A percentile compares a stretch with the other conserved stretches of the same genome.
Conservation (phyloP, 2,113 vertebrate genomes). For the Antechinus stuartii region DNA sequence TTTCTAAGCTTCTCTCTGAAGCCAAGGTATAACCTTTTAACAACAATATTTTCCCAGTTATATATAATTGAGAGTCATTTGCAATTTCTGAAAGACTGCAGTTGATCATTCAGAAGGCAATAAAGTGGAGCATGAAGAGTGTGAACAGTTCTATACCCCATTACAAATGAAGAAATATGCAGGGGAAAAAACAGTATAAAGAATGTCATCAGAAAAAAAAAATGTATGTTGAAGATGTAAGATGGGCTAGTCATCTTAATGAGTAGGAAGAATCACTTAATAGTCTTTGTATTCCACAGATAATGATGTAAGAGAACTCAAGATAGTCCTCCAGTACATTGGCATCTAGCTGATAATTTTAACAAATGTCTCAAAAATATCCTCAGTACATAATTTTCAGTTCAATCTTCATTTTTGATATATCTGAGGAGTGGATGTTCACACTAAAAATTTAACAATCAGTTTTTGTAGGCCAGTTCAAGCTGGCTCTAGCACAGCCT, state of each 20-base stretch:
- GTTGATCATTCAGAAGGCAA: neutral
- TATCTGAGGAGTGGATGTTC: neutral
- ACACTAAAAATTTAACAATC: neutral
- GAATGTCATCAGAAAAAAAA: neutral
- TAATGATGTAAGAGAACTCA: neutral
- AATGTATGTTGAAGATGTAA: neutral
- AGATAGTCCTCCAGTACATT: neutral
- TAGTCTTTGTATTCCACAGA: neutral
- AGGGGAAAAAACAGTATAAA: neutral
- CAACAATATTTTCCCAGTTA: neutral
- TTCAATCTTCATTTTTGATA: neutral
- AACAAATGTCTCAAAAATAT: neutral
- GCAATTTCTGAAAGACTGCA: neutral
- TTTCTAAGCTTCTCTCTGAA: neutral
- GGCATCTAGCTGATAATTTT: neutral
- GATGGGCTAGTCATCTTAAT: neutral
- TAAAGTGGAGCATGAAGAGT: neutral
- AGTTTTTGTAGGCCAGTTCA: neutral
- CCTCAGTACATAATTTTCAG: neutral
- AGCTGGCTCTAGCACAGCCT: neutral
- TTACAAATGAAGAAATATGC: neutral
- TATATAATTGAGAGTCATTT: neutral
- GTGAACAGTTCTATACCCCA: neutral
- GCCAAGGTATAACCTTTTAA: neutral
- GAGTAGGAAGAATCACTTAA: neutral